A percentile compares a stretch with the other conserved stretches of the same genome.
phyloP scores from a whole-genome alignment of 2,113 vertebrate species.

The Toxotes chatareus region DNA sequence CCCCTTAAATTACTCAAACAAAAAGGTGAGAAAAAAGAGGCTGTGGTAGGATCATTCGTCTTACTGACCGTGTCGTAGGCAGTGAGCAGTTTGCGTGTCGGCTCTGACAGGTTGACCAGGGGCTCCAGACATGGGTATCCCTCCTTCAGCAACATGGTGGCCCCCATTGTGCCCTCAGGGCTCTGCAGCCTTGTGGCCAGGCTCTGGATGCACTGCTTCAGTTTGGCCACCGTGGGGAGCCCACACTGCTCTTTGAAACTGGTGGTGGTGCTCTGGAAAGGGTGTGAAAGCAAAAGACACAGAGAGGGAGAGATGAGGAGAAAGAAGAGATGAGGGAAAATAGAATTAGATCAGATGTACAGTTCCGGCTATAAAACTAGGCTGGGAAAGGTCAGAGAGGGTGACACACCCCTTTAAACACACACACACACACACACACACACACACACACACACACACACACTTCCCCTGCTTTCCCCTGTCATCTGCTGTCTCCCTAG shows the following conservation, averaged over 20 bases:
- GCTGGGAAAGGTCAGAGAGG: slow-evolving; percentile 31
- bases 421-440: neutral
- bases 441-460: neutral
- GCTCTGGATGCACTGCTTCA: slow-evolving; percentile 97
- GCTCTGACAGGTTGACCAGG: slow-evolving; percentile 85
- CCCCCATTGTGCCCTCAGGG: slow-evolving; percentile 86
- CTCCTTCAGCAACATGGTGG: slow-evolving; percentile 90
- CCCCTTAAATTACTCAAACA: too few species aligned
- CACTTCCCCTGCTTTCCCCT: neutral
- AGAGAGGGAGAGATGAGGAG: neutral
- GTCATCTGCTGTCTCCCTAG: slow-evolving; percentile 37
- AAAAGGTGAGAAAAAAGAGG: neutral
- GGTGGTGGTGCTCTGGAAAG: slow-evolving; percentile 88
- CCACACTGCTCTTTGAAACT: slow-evolving; percentile 97
- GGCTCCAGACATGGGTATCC: slow-evolving; percentile 92
- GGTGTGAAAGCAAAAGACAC: slow-evolving; percentile 16
- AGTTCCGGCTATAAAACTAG: slow-evolving; percentile 40
- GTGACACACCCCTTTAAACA: neutral
- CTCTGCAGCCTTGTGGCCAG: slow-evolving; percentile 90
- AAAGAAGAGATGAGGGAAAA: neutral
- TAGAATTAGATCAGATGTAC: slow-evolving; percentile 45
- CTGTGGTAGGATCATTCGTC: neutral
- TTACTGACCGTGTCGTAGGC: slow-evolving; percentile 91
- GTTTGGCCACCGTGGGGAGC: slow-evolving; percentile 92
- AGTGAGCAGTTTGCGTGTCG: slow-evolving; percentile 91